Percentiles rank a stretch among this genome's conserved stretches.
phyloP scores from a whole-genome alignment of 2,888 invertebrate genomes.

The Troglohyphantes excavatus region DNA sequence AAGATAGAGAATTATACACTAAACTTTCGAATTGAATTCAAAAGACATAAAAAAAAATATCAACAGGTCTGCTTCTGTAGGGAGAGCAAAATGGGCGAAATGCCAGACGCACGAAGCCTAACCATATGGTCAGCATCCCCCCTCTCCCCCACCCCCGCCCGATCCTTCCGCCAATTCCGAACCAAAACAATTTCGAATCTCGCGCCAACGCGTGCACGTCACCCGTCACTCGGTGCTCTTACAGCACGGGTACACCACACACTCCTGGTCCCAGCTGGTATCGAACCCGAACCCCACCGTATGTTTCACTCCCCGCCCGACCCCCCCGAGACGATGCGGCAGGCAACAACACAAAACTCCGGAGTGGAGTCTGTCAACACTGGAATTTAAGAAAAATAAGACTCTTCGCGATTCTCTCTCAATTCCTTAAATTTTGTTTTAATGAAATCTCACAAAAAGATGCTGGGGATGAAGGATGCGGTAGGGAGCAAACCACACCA shows the following conservation, averaged over 20 bases:
- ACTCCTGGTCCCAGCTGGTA: neutral
- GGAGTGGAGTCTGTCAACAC: too few relatives aligned
- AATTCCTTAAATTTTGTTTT: too few relatives aligned
- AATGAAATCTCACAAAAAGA: too few relatives aligned
- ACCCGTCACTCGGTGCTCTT: neutral
- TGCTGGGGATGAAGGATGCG: neutral
- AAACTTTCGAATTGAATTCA: neutral
- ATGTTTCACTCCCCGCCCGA: slow-evolving; percentile 4
- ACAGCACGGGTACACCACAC: neutral
- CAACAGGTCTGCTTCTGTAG: slow-evolving; percentile 29
- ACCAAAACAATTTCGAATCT: slow-evolving; percentile 27
- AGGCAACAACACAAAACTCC: too few relatives aligned
- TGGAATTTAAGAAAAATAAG: too few relatives aligned
- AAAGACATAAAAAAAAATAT: neutral
- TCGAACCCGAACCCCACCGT: neutral
- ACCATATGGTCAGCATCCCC: slow-evolving; percentile 55
- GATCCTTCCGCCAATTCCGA: neutral
- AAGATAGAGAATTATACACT: neutral
- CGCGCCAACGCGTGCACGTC: slow-evolving; percentile 16
- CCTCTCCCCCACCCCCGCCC: neutral
- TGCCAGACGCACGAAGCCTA: slow-evolving; percentile 45
- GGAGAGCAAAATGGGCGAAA: slow-evolving; percentile 30
- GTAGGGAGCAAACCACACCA: neutral
- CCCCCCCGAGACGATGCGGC: neutral
- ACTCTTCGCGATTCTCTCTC: too few relatives aligned